phyloP scores from a whole-genome alignment of 2,888 invertebrate genomes.

The Acrocera orbiculus region DNA sequence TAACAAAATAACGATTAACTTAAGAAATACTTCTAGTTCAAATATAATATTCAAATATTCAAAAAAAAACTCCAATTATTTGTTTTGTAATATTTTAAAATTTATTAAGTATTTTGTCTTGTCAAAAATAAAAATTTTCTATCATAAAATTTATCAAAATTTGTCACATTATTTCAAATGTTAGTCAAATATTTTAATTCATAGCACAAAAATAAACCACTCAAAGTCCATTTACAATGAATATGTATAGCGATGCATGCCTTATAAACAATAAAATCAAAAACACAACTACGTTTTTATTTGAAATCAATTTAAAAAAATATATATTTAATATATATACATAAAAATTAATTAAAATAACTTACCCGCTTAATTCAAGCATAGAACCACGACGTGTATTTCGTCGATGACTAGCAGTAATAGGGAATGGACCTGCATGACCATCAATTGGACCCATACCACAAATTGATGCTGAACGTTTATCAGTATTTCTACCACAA shows the following conservation, averaged over 20 bases:
- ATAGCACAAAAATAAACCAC: background rate
- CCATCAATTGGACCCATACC: constrained; percentile 23
- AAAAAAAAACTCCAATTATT: too few species aligned
- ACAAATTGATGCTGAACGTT: constrained; percentile 12
- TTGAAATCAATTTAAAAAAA: constrained; percentile 9
- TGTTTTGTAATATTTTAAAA: too few species aligned
- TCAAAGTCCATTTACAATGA: background rate
- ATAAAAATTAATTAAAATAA: constrained; percentile 13
- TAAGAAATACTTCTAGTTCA: too few species aligned
- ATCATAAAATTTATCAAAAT: too few species aligned
- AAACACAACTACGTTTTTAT: constrained; percentile 1
- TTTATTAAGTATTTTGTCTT: too few species aligned
- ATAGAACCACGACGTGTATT: constrained; percentile 62
- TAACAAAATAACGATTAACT: too few species aligned
- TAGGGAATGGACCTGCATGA: constrained; percentile 43
- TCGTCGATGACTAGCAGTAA: constrained; percentile 47
- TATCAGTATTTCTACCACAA: constrained; percentile 18
- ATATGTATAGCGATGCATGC: background rate
- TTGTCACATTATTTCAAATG: too few species aligned
- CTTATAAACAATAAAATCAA: background rate
- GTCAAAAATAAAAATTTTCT: too few species aligned
- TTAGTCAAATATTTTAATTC: too few species aligned
- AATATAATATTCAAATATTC: too few species aligned
- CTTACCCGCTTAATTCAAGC: constrained; percentile 63
- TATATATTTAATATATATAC: constrained; percentile 3